These are phyloP conservation scores for Polyploca ridens DNA, from an alignment of 2,888 invertebrate species.

Conservation along the genomic window DNA sequence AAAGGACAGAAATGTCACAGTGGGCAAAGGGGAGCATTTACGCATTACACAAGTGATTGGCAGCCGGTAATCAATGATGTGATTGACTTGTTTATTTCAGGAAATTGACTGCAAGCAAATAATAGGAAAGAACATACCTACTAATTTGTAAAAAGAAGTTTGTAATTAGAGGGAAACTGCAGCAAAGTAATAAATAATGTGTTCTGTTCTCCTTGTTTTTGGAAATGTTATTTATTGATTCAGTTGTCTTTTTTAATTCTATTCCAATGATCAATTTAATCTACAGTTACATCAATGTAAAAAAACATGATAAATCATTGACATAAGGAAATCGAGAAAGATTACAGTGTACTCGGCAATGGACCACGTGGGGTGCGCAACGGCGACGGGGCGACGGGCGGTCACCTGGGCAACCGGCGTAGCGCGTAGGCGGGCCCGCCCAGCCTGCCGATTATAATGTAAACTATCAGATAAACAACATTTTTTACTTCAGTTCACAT, in stretches of 20 bases:
- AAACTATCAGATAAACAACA: constrained; percentile 36
- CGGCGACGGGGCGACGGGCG: constrained; percentile 56
- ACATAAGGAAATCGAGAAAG: not conserved
- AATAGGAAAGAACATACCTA: not conserved
- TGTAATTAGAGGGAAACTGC: not conserved
- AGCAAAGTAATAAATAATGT: too few species aligned
- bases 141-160: not conserved
- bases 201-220: too few species aligned
- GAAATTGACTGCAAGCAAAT: not conserved
- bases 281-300: not conserved
- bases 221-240: too few species aligned
- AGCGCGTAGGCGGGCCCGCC: constrained; percentile 60
- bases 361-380: constrained; percentile 46
- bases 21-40: not conserved
- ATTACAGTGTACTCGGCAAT: constrained; percentile 1
- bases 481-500: constrained; percentile 32
- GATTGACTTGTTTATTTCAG: not conserved
- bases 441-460: constrained; percentile 39
- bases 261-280: too few species aligned
- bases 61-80: not conserved
- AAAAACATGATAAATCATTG: too few species aligned
- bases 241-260: too few species aligned
- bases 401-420: constrained; percentile 69
- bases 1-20: not conserved
- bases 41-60: not conserved